These are phyloP conservation scores for Lycodopsis pacificus DNA, from an alignment of 2,797 vertebrate species.

Conservation along the genomic window DNA sequence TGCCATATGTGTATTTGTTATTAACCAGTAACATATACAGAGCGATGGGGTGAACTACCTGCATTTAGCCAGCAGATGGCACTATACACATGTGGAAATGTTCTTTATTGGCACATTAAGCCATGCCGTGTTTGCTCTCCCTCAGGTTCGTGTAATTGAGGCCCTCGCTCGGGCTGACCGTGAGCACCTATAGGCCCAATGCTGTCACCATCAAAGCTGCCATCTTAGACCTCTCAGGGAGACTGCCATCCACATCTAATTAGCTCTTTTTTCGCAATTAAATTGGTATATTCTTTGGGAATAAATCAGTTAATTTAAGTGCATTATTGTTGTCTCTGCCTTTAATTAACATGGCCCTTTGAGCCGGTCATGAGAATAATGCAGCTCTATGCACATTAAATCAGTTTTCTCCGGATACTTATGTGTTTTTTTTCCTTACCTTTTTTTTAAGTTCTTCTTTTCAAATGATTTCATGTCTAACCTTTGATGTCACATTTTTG, in stretches of 20 bases:
- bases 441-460: background rate
- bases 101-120: background rate
- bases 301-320: background rate
- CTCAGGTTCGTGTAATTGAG: background rate
- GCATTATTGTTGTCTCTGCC: background rate
- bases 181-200: background rate
- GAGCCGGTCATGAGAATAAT: background rate
- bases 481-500: background rate
- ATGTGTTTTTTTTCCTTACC: background rate
- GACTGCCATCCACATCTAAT: background rate
- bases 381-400: background rate
- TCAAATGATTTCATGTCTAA: background rate
- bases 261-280: background rate
- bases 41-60: background rate
- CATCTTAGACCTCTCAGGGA: background rate
- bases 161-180: background rate
- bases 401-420: background rate
- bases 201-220: background rate
- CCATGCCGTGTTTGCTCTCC: background rate
- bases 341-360: background rate
- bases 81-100: slow-evolving; percentile 15
- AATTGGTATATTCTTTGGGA: background rate
- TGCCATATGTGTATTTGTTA: too few species aligned
- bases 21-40: background rate
- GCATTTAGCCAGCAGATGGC: slow-evolving; percentile 59